These are phyloP conservation scores for Chaitophorus viminalis DNA, from an alignment of 2,888 invertebrate species.

Conservation along the genomic window DNA sequence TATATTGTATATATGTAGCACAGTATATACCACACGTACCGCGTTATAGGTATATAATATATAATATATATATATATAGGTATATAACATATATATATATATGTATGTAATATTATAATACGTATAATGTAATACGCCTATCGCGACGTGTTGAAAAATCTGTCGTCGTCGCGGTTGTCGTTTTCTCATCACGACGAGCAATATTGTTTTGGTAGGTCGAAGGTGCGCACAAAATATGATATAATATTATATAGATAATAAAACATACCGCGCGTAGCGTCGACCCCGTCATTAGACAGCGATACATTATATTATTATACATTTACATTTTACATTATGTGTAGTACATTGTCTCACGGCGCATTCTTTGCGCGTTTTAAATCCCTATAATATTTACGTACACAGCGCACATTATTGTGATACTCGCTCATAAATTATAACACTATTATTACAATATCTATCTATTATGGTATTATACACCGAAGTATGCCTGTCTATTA, in stretches of 20 bases:
- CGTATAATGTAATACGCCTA: not conserved
- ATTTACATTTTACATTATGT: too few relatives aligned
- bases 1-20: too few relatives aligned
- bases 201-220: not conserved
- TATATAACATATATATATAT: too few relatives aligned
- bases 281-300: not conserved
- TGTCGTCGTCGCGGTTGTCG: too few relatives aligned
- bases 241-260: too few relatives aligned
- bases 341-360: not conserved
- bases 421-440: not conserved
- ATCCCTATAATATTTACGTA: not conserved
- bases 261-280: not conserved
- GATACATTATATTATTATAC: not conserved
- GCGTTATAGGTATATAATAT: too few relatives aligned
- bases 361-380: conserved; percentile 13
- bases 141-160: not conserved
- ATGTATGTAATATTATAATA: too few relatives aligned
- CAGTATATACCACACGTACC: too few relatives aligned
- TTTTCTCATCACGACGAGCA: not conserved
- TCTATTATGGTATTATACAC: too few relatives aligned
- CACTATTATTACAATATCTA: too few relatives aligned
- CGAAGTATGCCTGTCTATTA: too few relatives aligned
- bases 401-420: not conserved
- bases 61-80: too few relatives aligned
- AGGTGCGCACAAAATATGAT: not conserved